Base-by-base conservation (phyloP, 1,140 invertebrate genomes). In the Drosophila elegans region DNA sequence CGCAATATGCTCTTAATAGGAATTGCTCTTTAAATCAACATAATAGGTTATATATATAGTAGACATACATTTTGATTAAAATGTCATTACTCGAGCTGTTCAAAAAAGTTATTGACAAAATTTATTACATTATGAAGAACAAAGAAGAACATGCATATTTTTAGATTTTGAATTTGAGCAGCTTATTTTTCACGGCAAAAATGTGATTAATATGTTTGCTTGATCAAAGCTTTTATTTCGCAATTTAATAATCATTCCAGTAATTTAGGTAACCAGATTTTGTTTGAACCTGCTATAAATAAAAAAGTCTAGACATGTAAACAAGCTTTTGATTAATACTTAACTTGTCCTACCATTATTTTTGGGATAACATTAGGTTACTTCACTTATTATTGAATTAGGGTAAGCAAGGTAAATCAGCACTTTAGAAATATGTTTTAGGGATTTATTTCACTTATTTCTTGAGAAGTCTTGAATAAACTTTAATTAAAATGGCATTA, bases 401-500 rank as follows among this genome's bases (percentile, higher is more conserved):
- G 29, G 29, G 4, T 4, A 4, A 29, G 6, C 29, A 32, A 32
- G 6, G 29, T 3, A 1, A 32, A 32, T 32, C 29, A 32, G 29
- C 29, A 32, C 5, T 32, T 4, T 21, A 21, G 16, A 21, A 21
- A 21, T 21, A 21, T 0, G 16, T 21, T 21, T 21, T 21, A 21
- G 16, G 16, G 16, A 21, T 21, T 21, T 21, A 21, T 21, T 21
- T 21, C 16, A 21, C 29, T 32, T 32, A 6, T 1, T 5, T 32
- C 0, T 32, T 32, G 29, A 0, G 29, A 32, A 12, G 11, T 10
- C 11, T 39, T 44, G 36, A 12, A 63, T 57, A 63, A 64, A 44
- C 32, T 16, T 42, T 51, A 7, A 34, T 49, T 41, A 67, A 62
- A 49, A 62, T 67, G 16, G 27, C 45, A 21, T 51, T 60, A 32